Evolutionary conservation across 2,797 vertebrate species (phyloP).

Genomic region (Myripristis jacobus): DNA sequence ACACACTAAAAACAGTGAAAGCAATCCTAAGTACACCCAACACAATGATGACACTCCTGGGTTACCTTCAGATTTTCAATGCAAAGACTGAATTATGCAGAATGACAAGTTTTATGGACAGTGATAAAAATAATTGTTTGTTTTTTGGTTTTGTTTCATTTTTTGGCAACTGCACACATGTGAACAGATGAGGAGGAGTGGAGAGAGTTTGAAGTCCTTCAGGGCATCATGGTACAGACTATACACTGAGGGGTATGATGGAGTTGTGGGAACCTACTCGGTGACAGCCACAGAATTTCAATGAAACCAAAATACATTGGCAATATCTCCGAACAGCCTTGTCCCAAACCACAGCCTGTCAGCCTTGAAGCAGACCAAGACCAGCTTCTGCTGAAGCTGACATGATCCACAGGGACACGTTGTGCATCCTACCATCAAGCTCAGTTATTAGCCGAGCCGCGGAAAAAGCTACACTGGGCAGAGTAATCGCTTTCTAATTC

Average conservation of each 20-base stretch:
- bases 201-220: no score
- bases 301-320: no score
- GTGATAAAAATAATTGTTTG: no score
- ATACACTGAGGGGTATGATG: no score
- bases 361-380: conserved; percentile 13
- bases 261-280: no score
- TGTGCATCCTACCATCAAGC: conserved; percentile 9
- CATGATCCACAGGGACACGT: neutral
- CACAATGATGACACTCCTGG: neutral
- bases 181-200: no score
- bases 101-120: no score
- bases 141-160: neutral
- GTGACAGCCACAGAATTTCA: no score
- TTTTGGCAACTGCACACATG: no score
- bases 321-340: neutral
- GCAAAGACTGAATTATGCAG: no score
- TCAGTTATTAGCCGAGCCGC: conserved; percentile 12
- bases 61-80: neutral
- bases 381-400: neutral
- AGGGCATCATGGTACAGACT: no score
- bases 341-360: neutral
- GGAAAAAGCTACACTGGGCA: conserved; percentile 10
- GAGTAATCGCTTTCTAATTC: conserved; percentile 9
- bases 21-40: neutral
- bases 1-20: neutral